Base-by-base conservation (phyloP, 2,113 vertebrate genomes). In the Anseranas semipalmata region DNA sequence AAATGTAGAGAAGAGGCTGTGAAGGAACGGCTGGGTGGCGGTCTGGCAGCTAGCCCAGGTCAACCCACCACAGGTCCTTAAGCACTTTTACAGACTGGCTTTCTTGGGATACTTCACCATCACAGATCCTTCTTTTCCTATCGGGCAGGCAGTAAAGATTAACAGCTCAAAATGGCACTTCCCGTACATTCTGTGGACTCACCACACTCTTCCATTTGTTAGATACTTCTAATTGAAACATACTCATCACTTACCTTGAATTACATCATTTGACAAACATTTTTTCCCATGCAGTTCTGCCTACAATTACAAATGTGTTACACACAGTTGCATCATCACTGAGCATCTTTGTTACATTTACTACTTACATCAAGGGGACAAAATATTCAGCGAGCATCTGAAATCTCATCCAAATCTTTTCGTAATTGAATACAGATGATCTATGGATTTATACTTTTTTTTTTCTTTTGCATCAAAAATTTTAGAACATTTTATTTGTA, bases 401-500 rank as follows among this genome's bases (percentile, higher is more conserved):
- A 95, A 86, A 93, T 50, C 58, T 50, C 72, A 90, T 58, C 41
- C 67, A 80, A 37, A 58, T 27, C 41, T 83, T 79, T 45, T 50
- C 66, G 12, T 68, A 77, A 83, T 22, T 58, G 63, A n/a, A 83
- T 55, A 56, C 12, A 86, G 55, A 62, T 19, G 2, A 85, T 73
- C 56, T 58, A 27, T 10, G 8, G 28, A 76, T 73, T 83, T 13
- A 82, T 22, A 65, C 10, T 22, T 30, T 72, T 92, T 92, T 92
- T 93, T 88, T 68, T 84, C 84, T 77, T 25, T 43, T n/a, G 41
- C 18, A 71, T 63, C 41, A 63, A 87, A 89, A 89, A 71, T 46
- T 56, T 74, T 82, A 87, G 78, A 84, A 72, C 35, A 41, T 84
- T 92, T 90, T 91, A 89, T 81, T 87, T 89, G n/a, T 62, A 70